These are phyloP conservation scores for Pollachius pollachius DNA, from an alignment of 2,113 vertebrate genomes.

Conservation along the genomic window DNA sequence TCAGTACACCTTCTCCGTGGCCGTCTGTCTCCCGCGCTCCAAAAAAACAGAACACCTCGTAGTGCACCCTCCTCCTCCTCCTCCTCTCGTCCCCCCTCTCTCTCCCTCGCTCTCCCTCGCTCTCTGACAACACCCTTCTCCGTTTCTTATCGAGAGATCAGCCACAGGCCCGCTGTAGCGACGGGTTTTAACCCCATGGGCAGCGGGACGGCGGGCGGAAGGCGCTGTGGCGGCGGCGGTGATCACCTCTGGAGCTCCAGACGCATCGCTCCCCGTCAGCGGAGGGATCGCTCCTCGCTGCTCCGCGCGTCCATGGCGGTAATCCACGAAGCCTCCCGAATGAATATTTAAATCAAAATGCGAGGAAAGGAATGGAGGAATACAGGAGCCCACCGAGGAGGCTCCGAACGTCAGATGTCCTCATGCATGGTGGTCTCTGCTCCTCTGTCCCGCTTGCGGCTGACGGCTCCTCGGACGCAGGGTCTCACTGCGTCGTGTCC, in stretches of 20 bases:
- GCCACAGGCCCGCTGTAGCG: conserved; percentile 42
- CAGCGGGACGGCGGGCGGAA: background rate
- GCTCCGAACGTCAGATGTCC: conserved; percentile 53
- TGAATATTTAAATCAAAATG: background rate
- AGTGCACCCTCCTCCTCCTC: conserved; percentile 44
- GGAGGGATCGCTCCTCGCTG: conserved; percentile 51
- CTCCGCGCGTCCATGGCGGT: conserved; percentile 51
- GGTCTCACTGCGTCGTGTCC: conserved; percentile 1
- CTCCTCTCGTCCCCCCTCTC: conserved; percentile 60
- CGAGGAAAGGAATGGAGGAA: conserved; percentile 17
- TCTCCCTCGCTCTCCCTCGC: conserved; percentile 52
- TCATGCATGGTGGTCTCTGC: conserved; percentile 44
- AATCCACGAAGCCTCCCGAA: conserved; percentile 45
- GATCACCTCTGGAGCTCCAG: conserved; percentile 48
- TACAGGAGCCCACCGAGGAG: conserved; percentile 38
- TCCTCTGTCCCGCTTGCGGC: background rate
- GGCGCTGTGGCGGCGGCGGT: conserved; percentile 47
- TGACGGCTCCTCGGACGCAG: background rate
- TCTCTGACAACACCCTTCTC: conserved; percentile 64
- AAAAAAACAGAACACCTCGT: conserved; percentile 71
- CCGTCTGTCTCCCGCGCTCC: conserved; percentile 67
- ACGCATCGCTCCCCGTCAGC: conserved; percentile 47
- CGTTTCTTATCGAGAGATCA: conserved; percentile 48
- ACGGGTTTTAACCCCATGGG: conserved; percentile 27
- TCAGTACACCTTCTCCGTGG: conserved; percentile 68